These are phyloP conservation scores for Eristalis tenax DNA, from an alignment of 2,888 invertebrate species.

Conservation along the genomic window DNA sequence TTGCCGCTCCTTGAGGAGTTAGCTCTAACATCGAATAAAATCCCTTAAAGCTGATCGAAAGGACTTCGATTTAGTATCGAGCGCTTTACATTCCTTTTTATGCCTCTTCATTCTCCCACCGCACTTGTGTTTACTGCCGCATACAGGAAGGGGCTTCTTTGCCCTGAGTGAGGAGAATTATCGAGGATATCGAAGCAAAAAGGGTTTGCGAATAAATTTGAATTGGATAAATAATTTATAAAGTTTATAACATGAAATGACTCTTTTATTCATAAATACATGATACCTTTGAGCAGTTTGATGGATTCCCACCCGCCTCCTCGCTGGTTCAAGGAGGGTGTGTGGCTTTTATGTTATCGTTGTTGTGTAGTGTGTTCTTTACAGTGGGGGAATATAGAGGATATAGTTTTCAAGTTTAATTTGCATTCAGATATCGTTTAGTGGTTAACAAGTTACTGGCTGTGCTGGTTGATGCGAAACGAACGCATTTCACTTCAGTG, in stretches of 20 bases:
- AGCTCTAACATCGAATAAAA: conserved; percentile 65
- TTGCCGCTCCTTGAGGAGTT: conserved; percentile 35
- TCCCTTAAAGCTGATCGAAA: conserved; percentile 69
- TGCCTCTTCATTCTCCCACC: conserved; percentile 43
- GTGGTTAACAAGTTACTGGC: conserved; percentile 28
- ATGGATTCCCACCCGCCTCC: conserved; percentile 53
- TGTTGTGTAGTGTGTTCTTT: conserved; percentile 20
- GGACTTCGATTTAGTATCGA: conserved; percentile 58
- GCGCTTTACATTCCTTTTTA: conserved; percentile 63
- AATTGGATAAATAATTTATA: conserved; percentile 70
- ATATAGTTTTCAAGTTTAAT: conserved; percentile 42
- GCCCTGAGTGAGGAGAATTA: conserved; percentile 37
- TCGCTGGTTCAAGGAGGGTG: conserved; percentile 29
- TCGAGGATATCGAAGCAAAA: conserved; percentile 45
- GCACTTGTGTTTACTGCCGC: conserved; percentile 9
- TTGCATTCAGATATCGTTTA: conserved; percentile 46
- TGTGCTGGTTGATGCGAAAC: not conserved
- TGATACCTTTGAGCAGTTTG: conserved; percentile 66
- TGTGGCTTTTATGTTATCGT: conserved; percentile 17
- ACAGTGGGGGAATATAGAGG: not conserved
- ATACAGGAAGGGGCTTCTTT: conserved; percentile 30
- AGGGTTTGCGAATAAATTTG: conserved; percentile 69
- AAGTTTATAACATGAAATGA: conserved; percentile 68
- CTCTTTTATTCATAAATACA: conserved; percentile 71
- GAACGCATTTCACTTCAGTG: not conserved